Base-by-base conservation (phyloP, 2,797 vertebrate genomes). In the Centropyge bicolor region DNA sequence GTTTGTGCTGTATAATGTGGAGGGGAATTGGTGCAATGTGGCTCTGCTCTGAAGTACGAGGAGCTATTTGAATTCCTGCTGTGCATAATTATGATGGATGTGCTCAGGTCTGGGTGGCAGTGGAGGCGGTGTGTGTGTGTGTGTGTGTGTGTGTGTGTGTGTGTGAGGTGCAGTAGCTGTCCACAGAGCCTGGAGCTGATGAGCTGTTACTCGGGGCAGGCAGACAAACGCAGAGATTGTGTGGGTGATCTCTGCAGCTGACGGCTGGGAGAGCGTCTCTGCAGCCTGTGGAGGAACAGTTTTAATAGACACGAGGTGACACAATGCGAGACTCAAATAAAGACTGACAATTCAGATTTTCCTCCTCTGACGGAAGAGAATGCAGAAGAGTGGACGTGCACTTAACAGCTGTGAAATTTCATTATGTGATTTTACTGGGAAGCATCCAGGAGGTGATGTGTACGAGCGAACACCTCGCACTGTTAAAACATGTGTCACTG, bases 71-170 rank as follows among this genome's bases (percentile, higher is more conserved):
- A 93, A 90, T 84, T 90, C 82, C 83, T 91, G 86, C 90, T 87
- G 88, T 87, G 88, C 69, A 89, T 92, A 93, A 92, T 91, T 90
- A 90, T 92, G 91, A 94, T 91, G 86, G 92, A 93, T 92, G 86
- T 85, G 91, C 82, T 80, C 27, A 64, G 78, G 89, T 87, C 86
- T 88, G 83, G 72, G 77, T 89, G 80, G 89, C 81, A 71, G 86
- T 67, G 85, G 88, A 86, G 89, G 90, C 64, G 78, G 82, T 55
- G 89, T 78, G 51, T 81, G 74, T 66, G 48, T 68, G 48, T 72
- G 48, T 64, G 41, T 59, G 70, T 61, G 67, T 63, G 61, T 46
- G 65, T 52, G 63, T 46, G 48, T 49, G 54, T 61, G 48, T 70
- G 74, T 80, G 70, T 65, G 75, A 72, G 70, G 70, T 75, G 72